A percentile compares a stretch with the other conserved stretches of the same genome.
Conservation (phyloP, 2,888 invertebrate species). For the Mythimna impura region DNA sequence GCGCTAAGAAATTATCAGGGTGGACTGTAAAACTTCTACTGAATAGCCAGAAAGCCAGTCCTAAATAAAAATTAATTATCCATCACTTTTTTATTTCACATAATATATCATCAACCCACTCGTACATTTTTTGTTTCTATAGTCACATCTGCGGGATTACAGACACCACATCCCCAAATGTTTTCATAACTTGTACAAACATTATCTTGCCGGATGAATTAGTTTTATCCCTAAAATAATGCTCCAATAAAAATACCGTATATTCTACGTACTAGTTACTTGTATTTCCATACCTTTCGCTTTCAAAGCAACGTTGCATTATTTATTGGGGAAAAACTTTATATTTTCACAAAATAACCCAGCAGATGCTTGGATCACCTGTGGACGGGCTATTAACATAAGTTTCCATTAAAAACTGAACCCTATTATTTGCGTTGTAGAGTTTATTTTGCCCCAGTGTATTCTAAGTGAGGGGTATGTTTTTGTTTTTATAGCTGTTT, state of each 20-base stretch:
- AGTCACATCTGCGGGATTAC: slow-evolving; percentile 75
- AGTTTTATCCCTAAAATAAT: slow-evolving; percentile 74
- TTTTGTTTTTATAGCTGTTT: slow-evolving; percentile 81
- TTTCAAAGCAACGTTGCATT: slow-evolving; percentile 81
- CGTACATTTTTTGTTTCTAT: slow-evolving; percentile 49
- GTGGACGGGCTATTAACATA: slow-evolving; percentile 79
- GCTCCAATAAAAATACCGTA: slow-evolving; percentile 69
- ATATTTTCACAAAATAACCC: slow-evolving; percentile 86
- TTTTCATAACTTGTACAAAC: slow-evolving; percentile 75
- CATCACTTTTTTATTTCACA: slow-evolving; percentile 38
- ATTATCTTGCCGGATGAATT: slow-evolving; percentile 70
- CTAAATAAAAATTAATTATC: slow-evolving; percentile 24
- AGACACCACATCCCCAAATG: slow-evolving; percentile 65
- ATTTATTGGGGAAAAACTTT: slow-evolving; percentile 89
- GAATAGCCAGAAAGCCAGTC: not conserved
- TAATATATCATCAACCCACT: slow-evolving; percentile 54
- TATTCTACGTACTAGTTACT: slow-evolving; percentile 59
- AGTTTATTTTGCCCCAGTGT: slow-evolving; percentile 62
- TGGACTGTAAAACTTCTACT: no score
- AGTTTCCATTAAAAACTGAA: slow-evolving; percentile 68
- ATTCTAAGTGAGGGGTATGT: slow-evolving; percentile 63
- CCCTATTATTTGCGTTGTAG: slow-evolving; percentile 67
- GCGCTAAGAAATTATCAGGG: no score
- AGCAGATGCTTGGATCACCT: slow-evolving; percentile 85
- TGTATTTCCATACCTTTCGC: slow-evolving; percentile 74